Evolutionary conservation across 2,113 vertebrate genomes (phyloP).

Genomic region (Xerus inauris): DNA sequence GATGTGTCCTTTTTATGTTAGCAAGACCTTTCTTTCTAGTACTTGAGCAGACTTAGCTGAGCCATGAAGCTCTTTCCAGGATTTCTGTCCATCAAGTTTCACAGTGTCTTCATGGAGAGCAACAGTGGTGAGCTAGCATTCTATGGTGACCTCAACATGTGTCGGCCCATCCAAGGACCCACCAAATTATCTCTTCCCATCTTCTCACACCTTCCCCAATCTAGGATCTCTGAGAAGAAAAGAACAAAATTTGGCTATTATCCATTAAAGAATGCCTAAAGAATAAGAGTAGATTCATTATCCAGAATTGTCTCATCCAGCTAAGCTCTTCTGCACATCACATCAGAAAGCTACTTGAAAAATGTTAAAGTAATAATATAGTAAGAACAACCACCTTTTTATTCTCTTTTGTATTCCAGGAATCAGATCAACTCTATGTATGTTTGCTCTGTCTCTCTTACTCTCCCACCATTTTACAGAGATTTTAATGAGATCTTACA

Average conservation of each 20-base stretch:
- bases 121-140: neutral
- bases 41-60: conserved; percentile 23
- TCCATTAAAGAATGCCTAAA: neutral
- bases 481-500: neutral
- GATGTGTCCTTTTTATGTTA: conserved; percentile 69
- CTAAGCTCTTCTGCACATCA: neutral
- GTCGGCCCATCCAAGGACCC: neutral
- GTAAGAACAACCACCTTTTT: neutral
- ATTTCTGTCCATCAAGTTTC: conserved; percentile 54
- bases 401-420: neutral
- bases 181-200: too few relatives aligned
- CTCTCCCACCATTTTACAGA: neutral
- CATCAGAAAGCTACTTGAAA: neutral
- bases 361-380: neutral
- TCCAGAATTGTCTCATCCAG: neutral
- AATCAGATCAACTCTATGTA: neutral
- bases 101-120: neutral
- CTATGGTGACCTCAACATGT: fast-evolving
- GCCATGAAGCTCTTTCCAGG: conserved; percentile 69
- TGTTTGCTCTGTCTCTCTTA: neutral
- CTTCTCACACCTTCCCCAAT: neutral
- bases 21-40: conserved; percentile 72
- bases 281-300: neutral
- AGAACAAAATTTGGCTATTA: neutral
- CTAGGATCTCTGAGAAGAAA: neutral